phyloP scores from a whole-genome alignment of 2,797 vertebrate genomes.

The Tauraco hartlaubi region DNA sequence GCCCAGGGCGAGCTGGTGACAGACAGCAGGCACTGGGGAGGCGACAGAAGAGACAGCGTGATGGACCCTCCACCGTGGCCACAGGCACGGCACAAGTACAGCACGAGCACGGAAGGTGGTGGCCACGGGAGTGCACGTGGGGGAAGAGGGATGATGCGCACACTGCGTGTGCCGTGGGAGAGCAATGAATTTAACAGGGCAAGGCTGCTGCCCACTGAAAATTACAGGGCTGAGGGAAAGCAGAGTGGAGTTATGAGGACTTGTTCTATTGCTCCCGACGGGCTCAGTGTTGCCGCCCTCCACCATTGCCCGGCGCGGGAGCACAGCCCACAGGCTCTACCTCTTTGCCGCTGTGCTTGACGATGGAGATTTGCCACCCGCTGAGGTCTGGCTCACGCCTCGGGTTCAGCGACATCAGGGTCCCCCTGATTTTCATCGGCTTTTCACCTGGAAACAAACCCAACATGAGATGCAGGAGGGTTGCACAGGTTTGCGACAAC shows the following conservation, averaged over 20 bases:
- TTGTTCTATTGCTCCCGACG: neutral
- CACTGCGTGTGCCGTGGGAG: rapidly evolving
- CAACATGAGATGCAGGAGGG: neutral
- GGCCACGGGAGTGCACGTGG: rapidly evolving
- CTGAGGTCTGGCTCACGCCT: neutral
- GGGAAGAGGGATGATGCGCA: rapidly evolving
- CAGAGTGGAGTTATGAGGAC: neutral
- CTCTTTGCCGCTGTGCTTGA: slow-evolving; percentile 9
- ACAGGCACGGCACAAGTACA: neutral
- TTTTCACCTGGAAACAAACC: slow-evolving; percentile 34
- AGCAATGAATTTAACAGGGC: neutral
- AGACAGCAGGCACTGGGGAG: slow-evolving; percentile 63
- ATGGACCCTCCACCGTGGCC: neutral
- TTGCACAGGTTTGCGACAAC: neutral
- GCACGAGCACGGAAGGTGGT: rapidly evolving
- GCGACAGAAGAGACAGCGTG: neutral
- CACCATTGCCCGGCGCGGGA: rapidly evolving
- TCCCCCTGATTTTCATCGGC: slow-evolving; percentile 4
- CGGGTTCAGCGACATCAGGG: neutral
- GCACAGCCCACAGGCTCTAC: neutral
- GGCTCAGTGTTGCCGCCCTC: neutral
- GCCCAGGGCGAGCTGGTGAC: slow-evolving; percentile 60
- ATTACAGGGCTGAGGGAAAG: neutral
- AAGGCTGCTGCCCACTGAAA: neutral
- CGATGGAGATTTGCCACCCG: slow-evolving; percentile 31